These are phyloP conservation scores for Chironomus tepperi DNA, from an alignment of 1,140 invertebrate genomes.

Conservation along the genomic window DNA sequence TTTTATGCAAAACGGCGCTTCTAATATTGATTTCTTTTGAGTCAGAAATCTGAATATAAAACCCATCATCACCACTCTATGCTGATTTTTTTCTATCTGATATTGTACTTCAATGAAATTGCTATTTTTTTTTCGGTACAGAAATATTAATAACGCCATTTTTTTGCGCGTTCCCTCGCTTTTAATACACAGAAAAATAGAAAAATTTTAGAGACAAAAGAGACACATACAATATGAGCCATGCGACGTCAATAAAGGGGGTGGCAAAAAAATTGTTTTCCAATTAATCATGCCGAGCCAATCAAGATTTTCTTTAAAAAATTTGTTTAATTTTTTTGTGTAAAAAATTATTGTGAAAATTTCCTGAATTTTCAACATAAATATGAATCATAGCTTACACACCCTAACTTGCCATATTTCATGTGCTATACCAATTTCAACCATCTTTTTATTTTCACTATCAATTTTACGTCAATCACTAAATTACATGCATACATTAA, in stretches of 20 bases:
- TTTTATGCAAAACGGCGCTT: not conserved
- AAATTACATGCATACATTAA: constrained; percentile 14
- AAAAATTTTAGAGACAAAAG: no score
- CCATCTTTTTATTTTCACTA: not conserved
- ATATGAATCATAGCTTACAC: not conserved
- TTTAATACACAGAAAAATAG: no score
- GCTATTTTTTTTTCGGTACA: not conserved
- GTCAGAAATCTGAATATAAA: not conserved
- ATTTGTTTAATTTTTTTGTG: not conserved
- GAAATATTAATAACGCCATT: not conserved
- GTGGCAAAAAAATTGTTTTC: constrained; percentile 1
- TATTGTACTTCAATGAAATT: not conserved
- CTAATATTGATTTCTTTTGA: not conserved
- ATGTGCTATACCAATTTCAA: no score
- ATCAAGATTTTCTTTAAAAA: not conserved
- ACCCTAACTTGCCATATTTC: not conserved
- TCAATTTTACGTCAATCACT: constrained; percentile 20
- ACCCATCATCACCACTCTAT: constrained; percentile 4
- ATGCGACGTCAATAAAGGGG: not conserved
- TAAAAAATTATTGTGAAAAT: not conserved
- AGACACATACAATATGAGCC: not conserved
- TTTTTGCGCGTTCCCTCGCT: not conserved
- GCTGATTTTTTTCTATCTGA: not conserved
- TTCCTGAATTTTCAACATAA: no score
- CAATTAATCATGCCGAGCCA: not conserved